Base-by-base conservation (phyloP, 1,140 invertebrate genomes). In the Diploscapter pachys region DNA sequence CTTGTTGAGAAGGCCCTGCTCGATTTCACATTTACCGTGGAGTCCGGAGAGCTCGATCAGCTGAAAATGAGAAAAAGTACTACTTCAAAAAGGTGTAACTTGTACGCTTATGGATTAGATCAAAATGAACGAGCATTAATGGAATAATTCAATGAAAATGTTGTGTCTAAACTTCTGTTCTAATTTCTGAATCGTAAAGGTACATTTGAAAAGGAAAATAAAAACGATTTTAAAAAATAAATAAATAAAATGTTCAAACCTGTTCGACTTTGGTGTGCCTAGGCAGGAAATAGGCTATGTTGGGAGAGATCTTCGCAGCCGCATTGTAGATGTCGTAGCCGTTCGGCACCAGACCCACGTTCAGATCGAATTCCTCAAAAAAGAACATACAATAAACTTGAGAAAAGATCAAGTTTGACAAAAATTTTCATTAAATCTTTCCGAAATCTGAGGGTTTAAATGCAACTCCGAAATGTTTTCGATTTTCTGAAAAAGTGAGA, bases 281-380 rank as follows among this genome's bases (percentile, higher is more conserved):
- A 5, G 96, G 96, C 76, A 98, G 87, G 89, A 93, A 98, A 78
- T 93, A 90, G 2, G 91, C 91, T 80, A 99, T 90, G 85, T 95
- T 93, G 52, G 90, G 81, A 0, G 91, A 89, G 68, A 95, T 90
- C 8, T 86, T 85, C 67, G 88, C 87, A 1, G 92, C 90, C 51
- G 88, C 82, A 72, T 89, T 80, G 84, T 91, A 90, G 70, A 93
- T 84, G 63, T 89, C 81, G 56, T 89, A 56, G 49, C 79, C 80
- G 68, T 77, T 78, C 6, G 79, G 80, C 4, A 56, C 63, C n/a
- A 83, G 68, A 31, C 71, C 48, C 31, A 70, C 55, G 31, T 50
- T 64, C 11, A 76, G 51, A 52, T 64, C 69, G 63, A 76, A 76
- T 56, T 72, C 75, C 61, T 68, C 9, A 13, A 9, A 65, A 9